Evolutionary conservation across 2,113 vertebrate genomes (phyloP), one percentile per base, ranked within the genome.

Genomic region (Erythrocercus mccallii): DNA sequence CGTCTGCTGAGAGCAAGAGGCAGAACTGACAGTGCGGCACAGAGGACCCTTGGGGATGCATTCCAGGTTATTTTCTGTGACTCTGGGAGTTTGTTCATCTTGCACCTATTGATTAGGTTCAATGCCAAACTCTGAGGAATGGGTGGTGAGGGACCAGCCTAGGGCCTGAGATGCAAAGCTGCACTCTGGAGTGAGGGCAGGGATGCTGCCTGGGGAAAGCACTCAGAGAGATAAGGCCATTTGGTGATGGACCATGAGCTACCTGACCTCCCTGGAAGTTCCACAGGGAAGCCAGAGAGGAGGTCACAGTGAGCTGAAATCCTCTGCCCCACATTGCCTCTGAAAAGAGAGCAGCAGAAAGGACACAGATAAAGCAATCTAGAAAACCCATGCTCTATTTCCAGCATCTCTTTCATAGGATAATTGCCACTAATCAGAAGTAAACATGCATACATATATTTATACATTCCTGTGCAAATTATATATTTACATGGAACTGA

Each of bases 381-480:
- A 47, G 88, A 73, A 97, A 97, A 54, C 44, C 62, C 48, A 33
- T 17, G 15, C 37, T 74, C 56, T 95, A 31, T 95, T 96, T 95
- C 95, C 93, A 95, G 74, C 86, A 44, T 81, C 61, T 85, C 89
- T 87, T 91, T 90, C 60, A 42, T 62, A 83, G 93, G 92, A 90
- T 81, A 95, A 96, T 96, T 94, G 85, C 84, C 89, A 73, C 95
- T 97, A 96, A 97, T 96, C 95, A 94, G 94, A 94, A 97, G 79
- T 94, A 97, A 97, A 97, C 82, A 96, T 0, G 8, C 50, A 57
- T 44, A 53, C 27, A 61, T 45, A 57, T 78, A 73, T 91, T 93
- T 89, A 78, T 93, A 90, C 61, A 93, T 97, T 93, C 74, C 89
- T 94, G 90, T 62, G 88, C 54, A 96, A 97, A 97, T 96, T 95